These are phyloP conservation scores for Drosophila burlai DNA, from an alignment of 1,140 invertebrate genomes.

Conservation along the genomic window DNA sequence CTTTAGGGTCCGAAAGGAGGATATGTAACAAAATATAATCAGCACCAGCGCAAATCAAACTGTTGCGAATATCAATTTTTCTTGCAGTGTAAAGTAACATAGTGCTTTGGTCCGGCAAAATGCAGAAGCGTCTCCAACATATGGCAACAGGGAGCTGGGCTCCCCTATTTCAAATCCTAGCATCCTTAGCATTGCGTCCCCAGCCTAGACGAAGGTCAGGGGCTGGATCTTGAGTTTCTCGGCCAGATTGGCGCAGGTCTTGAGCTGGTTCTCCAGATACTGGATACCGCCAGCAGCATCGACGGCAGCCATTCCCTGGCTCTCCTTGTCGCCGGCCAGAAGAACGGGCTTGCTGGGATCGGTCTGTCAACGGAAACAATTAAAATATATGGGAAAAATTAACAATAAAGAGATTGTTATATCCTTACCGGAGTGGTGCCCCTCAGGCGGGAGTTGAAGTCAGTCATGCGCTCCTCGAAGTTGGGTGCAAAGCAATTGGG, in stretches of 20 bases:
- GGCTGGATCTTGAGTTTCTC: constrained; percentile 86
- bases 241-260: constrained; percentile 86
- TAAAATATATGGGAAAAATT: neutral
- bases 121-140: constrained; percentile 55
- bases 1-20: constrained; percentile 9
- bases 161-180: constrained; percentile 11
- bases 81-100: constrained; percentile 38
- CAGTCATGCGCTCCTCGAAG: constrained; percentile 90
- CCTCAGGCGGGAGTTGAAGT: constrained; percentile 87
- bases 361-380: constrained; percentile 85
- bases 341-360: constrained; percentile 89
- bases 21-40: constrained; percentile 35
- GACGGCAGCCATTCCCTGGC: constrained; percentile 88
- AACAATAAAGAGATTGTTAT: neutral
- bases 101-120: constrained; percentile 70
- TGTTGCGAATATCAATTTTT: constrained; percentile 36
- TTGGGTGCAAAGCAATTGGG: constrained; percentile 93
- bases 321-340: constrained; percentile 95
- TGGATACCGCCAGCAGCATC: constrained; percentile 90
- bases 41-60: constrained; percentile 19
- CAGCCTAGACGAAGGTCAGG: constrained; percentile 82
- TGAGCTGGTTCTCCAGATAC: constrained; percentile 92
- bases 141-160: constrained; percentile 36
- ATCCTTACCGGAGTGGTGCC: constrained; percentile 85
- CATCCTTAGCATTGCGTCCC: neutral